Evolutionary conservation across 2,888 invertebrate genomes (phyloP), one percentile per base, ranked within the genome.

Genomic region (Dioctria rufipes): DNA sequence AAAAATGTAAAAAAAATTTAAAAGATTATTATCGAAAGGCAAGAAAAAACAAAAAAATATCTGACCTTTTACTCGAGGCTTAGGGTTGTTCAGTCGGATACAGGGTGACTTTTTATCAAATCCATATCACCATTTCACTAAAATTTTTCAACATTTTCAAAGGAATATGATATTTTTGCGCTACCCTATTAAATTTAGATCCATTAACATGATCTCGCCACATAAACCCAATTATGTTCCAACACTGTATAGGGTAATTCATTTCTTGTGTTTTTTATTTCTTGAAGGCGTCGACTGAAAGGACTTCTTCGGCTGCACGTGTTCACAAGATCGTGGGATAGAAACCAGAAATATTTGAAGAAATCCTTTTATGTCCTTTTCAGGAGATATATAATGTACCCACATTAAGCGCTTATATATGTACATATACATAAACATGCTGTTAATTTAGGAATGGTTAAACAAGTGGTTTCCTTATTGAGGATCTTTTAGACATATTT

Each of bases 131-230:
- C 46, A 6, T 46, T 5, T 2, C 8, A 5, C 46, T 46, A 8
- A 6, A 46, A 25, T 25, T 46, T 46, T 46, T 46, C 8, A 46
- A 8, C 46, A 8, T 46, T 46, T 46, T 46, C 8, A 25, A 25
- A 25, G 25, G 25, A 25, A 25, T 25, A 25, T 8, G 46, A 46
- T 6, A 6, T 46, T 46, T 46, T 25, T 67, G 46, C 13, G 4
- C 42, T 43, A 46, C 46, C 67, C 67, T 67, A 25, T 67, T 25
- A 25, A 46, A 43, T 46, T 67, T 67, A 46, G 4, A 67, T 42
- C 67, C 67, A 67, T 67, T 67, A 67, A 67, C 67, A 67, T 67
- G 67, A 67, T 67, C 67, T 46, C 67, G 46, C 67, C 67, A 67
- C 43, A 67, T 46, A 46, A 25, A 25, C 46, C 67, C 46, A 67